Conservation (phyloP, 1,140 invertebrate genomes). For the Episyrphus balteatus region DNA sequence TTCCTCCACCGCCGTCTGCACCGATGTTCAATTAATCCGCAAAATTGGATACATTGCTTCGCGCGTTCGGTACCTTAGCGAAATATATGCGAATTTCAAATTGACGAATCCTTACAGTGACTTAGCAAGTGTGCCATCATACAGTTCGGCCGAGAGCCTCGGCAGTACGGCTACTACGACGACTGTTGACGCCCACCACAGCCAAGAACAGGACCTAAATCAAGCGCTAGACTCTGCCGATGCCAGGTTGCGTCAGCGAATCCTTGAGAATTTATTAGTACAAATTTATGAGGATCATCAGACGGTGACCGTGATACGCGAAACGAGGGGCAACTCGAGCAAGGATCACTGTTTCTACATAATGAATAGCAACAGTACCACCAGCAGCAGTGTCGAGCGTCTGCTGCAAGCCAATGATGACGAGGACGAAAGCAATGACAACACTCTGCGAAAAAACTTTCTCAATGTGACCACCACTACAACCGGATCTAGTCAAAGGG, state of each 20-base stretch:
- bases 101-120: conserved; percentile 28
- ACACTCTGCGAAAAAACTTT: conserved; percentile 2
- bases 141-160: not conserved
- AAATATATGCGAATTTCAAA: conserved; percentile 27
- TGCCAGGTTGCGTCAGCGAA: conserved; percentile 16
- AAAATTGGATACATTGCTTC: conserved; percentile 34
- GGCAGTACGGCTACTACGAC: not conserved
- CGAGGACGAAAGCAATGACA: conserved; percentile 1
- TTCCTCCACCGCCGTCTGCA: conserved; percentile 3
- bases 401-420: conserved; percentile 7
- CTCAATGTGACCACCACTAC: conserved; percentile 8
- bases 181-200: conserved; percentile 26
- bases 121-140: not conserved
- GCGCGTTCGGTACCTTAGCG: conserved; percentile 24
- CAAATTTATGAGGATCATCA: conserved; percentile 32
- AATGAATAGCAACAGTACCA: conserved; percentile 9
- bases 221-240: not conserved
- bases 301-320: conserved; percentile 7
- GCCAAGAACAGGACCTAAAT: conserved; percentile 13
- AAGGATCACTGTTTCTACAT: conserved; percentile 3
- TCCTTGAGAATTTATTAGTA: conserved; percentile 29
- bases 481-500: conserved; percentile 4
- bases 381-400: conserved; percentile 9
- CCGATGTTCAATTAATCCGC: conserved; percentile 27
- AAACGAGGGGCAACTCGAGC: conserved; percentile 1